A percentile compares a stretch with the other conserved stretches of the same genome.
Evolutionary conservation across 2,797 vertebrate genomes (phyloP).

Genomic region (Spizella passerina): DNA sequence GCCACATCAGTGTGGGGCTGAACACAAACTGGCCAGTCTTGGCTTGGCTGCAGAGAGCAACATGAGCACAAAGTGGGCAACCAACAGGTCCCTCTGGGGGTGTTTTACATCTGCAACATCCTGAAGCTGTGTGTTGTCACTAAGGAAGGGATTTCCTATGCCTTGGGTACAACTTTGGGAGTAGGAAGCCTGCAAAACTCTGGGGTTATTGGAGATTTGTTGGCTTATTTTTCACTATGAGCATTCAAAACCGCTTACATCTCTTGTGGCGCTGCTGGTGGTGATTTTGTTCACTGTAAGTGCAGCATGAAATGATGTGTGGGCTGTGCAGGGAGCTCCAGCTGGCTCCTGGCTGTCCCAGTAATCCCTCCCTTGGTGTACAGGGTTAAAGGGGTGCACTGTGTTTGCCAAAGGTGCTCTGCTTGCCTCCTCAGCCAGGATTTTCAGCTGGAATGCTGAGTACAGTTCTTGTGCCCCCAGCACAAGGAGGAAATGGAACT

Average conservation of each 20-base stretch:
- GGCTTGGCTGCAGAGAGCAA: neutral
- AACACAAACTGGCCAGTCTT: neutral
- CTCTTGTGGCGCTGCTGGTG: neutral
- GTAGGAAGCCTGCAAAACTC: neutral
- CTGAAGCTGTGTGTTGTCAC: neutral
- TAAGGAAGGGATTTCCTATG: neutral
- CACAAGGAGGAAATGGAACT: neutral
- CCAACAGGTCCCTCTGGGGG: neutral
- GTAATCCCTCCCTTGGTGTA: fast-evolving
- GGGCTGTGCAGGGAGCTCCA: neutral
- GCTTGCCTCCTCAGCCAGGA: neutral
- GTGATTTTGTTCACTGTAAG: fast-evolving
- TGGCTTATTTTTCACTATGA: neutral
- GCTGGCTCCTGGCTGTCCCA: neutral
- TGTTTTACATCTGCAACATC: neutral
- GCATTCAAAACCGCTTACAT: neutral
- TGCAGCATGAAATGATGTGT: neutral
- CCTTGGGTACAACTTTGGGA: neutral
- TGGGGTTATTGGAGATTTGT: neutral
- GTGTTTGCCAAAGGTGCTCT: neutral
- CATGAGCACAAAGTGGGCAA: neutral
- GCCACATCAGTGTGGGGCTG: neutral
- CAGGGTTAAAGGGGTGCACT: neutral
- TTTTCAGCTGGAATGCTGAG: neutral
- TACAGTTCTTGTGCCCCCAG: neutral